Percentiles rank a stretch among this genome's conserved stretches.
These are phyloP conservation scores for Diplodus puntazzo DNA, from an alignment of 2,797 vertebrate species.

Conservation along the genomic window DNA sequence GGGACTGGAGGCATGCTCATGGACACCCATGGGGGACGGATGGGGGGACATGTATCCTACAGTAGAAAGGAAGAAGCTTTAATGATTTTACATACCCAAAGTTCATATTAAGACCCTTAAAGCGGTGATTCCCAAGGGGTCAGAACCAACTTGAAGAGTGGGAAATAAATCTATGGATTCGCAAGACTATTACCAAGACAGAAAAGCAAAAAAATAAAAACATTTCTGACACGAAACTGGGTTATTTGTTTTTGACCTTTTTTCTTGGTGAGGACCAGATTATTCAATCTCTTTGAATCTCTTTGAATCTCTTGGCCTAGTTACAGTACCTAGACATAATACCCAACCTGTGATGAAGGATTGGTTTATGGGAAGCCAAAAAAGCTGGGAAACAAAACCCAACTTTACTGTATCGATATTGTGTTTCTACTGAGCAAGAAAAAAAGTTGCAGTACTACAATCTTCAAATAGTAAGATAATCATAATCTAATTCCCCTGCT, in stretches of 20 bases:
- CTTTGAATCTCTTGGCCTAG: not conserved
- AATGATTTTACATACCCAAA: not conserved
- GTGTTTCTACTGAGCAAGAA: not conserved
- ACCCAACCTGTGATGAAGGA: not conserved
- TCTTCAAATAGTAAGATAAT: not conserved
- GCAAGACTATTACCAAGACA: not conserved
- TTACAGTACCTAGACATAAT: not conserved
- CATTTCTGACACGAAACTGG: not conserved
- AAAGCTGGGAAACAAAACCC: not conserved
- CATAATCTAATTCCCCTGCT: not conserved
- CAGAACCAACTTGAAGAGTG: not conserved
- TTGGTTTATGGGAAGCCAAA: not conserved
- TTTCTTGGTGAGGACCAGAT: not conserved
- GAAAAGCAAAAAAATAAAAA: not conserved
- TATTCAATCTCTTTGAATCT: too few relatives aligned
- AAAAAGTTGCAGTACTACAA: not conserved
- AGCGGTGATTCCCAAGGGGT: not conserved
- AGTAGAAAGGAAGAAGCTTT: constrained; percentile 18
- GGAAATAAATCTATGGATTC: not conserved
- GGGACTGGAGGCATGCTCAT: constrained; percentile 95
- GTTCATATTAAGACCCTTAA: not conserved
- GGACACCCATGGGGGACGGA: constrained; percentile 92
- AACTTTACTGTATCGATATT: not conserved
- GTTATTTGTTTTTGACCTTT: not conserved
- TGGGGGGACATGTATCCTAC: constrained; percentile 97